Evolutionary conservation across 1,140 invertebrate species (phyloP).

Genomic region (Artemia franciscana): DNA sequence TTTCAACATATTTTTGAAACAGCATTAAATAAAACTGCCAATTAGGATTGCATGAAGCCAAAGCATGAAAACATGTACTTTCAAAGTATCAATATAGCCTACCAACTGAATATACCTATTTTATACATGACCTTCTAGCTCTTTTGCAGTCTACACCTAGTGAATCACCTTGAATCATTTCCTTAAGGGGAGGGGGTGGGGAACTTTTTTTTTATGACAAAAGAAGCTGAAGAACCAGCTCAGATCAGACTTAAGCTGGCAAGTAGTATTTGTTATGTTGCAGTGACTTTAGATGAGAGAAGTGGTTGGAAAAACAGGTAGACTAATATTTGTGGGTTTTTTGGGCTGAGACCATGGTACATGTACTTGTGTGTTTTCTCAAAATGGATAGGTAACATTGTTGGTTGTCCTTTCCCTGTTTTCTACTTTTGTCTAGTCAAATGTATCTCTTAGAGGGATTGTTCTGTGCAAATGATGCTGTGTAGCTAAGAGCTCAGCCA

Average conservation of each 20-base stretch:
- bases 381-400: background rate
- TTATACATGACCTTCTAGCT: no score
- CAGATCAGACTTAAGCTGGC: background rate
- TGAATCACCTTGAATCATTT: no score
- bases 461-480: background rate
- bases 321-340: background rate
- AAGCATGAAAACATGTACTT: no score
- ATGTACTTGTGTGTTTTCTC: no score
- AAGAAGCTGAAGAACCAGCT: background rate
- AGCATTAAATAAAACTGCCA: no score
- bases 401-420: background rate
- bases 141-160: no score
- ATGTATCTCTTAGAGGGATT: background rate
- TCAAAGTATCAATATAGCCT: no score
- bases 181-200: background rate
- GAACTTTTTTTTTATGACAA: background rate
- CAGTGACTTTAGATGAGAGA: background rate
- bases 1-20: no score
- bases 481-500: background rate
- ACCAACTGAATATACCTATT: no score
- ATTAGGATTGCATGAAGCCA: no score
- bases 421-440: background rate
- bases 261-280: background rate
- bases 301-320: background rate
- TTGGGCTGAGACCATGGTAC: background rate